Evolutionary conservation across 2,797 vertebrate genomes (phyloP).

Genomic region (Jordanella pulchra): DNA sequence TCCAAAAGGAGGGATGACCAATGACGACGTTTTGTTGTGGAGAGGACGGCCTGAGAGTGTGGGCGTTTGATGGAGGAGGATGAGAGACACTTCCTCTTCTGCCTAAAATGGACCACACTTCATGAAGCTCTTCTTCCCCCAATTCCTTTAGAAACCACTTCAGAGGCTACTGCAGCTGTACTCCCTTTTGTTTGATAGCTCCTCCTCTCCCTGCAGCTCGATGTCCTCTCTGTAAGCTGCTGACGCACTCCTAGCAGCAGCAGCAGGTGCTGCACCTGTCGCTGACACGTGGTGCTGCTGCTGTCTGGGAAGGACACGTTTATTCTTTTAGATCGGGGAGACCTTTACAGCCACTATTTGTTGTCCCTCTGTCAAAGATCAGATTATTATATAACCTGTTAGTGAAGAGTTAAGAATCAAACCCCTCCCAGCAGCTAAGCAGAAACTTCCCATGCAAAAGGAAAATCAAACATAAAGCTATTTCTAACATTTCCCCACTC

Average conservation of each 20-base stretch:
- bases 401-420: neutral
- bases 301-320: constrained; percentile 28
- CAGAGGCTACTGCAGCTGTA: constrained; percentile 52
- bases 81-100: constrained; percentile 18
- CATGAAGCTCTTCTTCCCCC: constrained; percentile 22
- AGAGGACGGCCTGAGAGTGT: constrained; percentile 16
- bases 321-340: constrained; percentile 9
- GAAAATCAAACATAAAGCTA: neutral
- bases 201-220: constrained; percentile 36
- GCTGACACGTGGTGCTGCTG: constrained; percentile 52
- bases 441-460: neutral
- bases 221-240: constrained; percentile 35
- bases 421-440: neutral
- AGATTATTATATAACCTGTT: neutral
- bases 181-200: constrained; percentile 37
- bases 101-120: constrained; percentile 28
- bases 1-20: constrained; percentile 36
- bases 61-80: constrained; percentile 5
- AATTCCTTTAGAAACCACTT: constrained; percentile 22
- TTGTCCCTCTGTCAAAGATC: neutral
- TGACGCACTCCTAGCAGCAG: constrained; percentile 58
- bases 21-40: constrained; percentile 12
- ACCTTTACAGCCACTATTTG: neutral
- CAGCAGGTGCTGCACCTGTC: constrained; percentile 72
- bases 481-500: neutral